These are phyloP conservation scores for Bergia sp. DNA, from an alignment of 92 coral and sea anemone species.

Conservation along the genomic window DNA sequence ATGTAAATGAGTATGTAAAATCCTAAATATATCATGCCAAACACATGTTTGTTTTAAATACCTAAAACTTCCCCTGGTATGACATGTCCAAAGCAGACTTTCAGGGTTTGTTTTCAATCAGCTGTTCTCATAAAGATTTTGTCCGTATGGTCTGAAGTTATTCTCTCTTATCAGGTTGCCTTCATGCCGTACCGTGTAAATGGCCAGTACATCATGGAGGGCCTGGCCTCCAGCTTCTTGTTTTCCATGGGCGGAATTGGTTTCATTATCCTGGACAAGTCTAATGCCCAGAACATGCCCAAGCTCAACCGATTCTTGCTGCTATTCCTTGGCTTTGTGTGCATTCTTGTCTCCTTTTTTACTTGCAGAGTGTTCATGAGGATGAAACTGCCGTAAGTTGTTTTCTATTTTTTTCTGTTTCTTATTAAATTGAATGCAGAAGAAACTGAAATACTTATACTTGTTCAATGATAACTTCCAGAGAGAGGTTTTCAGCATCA, in stretches of 20 bases:
- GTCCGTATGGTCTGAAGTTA: background rate
- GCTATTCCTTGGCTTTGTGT: conserved; percentile 88
- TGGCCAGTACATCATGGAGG: conserved; percentile 99
- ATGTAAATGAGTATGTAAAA: too few relatives aligned
- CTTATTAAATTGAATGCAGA: background rate
- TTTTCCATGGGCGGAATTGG: conserved; percentile 98
- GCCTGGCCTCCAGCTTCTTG: conserved; percentile 95
- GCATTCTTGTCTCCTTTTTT: conserved; percentile 89
- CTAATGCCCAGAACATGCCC: conserved; percentile 97
- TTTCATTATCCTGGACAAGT: conserved; percentile 93
- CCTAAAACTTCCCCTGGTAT: too few relatives aligned
- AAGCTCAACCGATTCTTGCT: conserved; percentile 90
- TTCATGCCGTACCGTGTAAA: conserved; percentile 99
- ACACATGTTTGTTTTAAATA: too few relatives aligned
- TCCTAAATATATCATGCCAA: too few relatives aligned
- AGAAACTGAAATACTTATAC: too few relatives aligned
- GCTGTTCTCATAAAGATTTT: background rate
- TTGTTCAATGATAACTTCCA: too few relatives aligned
- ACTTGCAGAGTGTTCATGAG: conserved; percentile 98
- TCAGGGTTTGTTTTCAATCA: background rate
- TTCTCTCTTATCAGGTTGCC: conserved; percentile 72
- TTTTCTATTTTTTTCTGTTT: background rate
- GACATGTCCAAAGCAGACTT: background rate
- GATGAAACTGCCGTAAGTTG: conserved; percentile 99
- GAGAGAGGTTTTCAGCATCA: background rate